Base-by-base conservation (phyloP, 2,797 vertebrate genomes). In the Falco biarmicus region DNA sequence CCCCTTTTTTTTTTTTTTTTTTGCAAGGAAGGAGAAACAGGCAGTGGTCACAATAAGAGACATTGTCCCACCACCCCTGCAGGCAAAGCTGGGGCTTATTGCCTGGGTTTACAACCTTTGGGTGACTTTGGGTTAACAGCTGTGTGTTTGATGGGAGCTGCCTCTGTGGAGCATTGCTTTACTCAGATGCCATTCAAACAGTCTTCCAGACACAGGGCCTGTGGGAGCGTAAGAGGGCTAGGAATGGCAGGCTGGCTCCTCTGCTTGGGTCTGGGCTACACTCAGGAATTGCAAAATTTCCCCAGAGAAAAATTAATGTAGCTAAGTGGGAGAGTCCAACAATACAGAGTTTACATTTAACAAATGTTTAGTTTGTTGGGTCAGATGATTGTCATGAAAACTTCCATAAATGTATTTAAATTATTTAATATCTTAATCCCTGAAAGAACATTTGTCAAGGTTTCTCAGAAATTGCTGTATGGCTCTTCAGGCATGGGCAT, bases 101-200 rank as follows among this genome's bases (percentile, higher is more conserved):
- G 26, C 71, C 61, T 3, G 1, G 22, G 8, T 45, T 81, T 47
- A 22, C 34, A 59, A 39, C 32, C 32, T 59, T 41, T 81, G 63
- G 26, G 39, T 64, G 63, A 37, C 31, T 69, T 77, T 5, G 32
- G n/a, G 20, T n/a, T 48, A 79, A 32, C 9, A 79, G n/a, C 53
- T 37, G 2, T 24, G 22, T 26, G 28, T 90, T 60, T 65, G 64
- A 11, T 69, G n/a, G 24, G 37, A 90, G n/a, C 48, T 0, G 1
- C 22, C 10, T 59, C 50, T 32, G 26, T 34, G 63, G 14, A 56
- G 6, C 31, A 10, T 25, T 51, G 61, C 39, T 24, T 26, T 78
- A 4, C 48, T 34, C 34, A 37, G 50, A 14, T 1, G 6, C 31
- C 1, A 0, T 24, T 29, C 66, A 53, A 68, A 29, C 18, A 10